Evolutionary conservation across 2,888 invertebrate species (phyloP).

Genomic region (Pediacus dermestoides): DNA sequence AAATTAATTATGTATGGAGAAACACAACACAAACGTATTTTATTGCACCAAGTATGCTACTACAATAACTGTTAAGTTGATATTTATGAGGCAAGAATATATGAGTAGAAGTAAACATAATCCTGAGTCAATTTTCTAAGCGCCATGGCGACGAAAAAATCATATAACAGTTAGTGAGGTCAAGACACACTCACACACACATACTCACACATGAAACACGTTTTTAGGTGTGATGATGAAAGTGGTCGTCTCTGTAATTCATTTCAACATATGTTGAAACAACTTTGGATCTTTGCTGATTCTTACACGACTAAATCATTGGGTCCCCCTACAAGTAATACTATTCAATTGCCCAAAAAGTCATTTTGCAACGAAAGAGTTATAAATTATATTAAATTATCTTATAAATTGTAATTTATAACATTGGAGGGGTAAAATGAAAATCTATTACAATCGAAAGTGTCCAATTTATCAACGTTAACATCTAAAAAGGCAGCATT

Average conservation of each 20-base stretch:
- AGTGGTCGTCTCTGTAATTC: too few relatives aligned
- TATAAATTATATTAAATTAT: conserved; percentile 9
- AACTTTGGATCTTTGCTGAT: too few relatives aligned
- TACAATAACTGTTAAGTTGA: conserved; percentile 6
- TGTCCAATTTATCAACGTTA: conserved; percentile 27
- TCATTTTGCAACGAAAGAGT: conserved; percentile 5
- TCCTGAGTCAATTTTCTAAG: conserved; percentile 4
- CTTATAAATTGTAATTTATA: conserved; percentile 6
- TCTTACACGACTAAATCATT: too few relatives aligned
- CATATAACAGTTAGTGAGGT: too few relatives aligned
- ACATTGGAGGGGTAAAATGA: conserved; percentile 12
- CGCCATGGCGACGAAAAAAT: conserved; percentile 4
- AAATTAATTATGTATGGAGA: too few relatives aligned
- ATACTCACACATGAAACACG: too few relatives aligned
- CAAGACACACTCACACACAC: too few relatives aligned
- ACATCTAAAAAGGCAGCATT: conserved; percentile 20
- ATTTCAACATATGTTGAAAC: too few relatives aligned
- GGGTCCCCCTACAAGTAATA: too few relatives aligned
- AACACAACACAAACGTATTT: too few relatives aligned
- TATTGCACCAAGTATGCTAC: too few relatives aligned
- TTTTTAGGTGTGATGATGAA: too few relatives aligned
- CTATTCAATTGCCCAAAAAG: conserved; percentile 9
- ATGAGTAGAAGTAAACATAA: conserved; percentile 22
- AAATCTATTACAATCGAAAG: conserved; percentile 30
- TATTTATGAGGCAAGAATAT: conserved; percentile 24